These are phyloP conservation scores for Tolypeutes matacus DNA, from an alignment of 2,797 vertebrate genomes.

Conservation along the genomic window DNA sequence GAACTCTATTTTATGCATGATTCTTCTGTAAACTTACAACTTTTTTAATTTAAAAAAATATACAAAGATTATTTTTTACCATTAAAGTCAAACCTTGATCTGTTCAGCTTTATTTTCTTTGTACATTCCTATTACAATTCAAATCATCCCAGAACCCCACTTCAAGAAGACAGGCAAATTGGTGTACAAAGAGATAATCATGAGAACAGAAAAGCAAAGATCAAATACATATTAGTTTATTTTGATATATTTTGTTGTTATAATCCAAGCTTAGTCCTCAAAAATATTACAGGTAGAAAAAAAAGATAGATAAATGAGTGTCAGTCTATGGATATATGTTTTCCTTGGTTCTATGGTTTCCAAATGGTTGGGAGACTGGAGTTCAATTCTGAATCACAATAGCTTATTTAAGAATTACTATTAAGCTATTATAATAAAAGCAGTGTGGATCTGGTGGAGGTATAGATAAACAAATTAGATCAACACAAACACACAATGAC, in stretches of 20 bases:
- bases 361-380: neutral
- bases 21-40: too few relatives aligned
- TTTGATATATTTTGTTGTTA: neutral
- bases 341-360: neutral
- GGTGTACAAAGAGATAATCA: neutral
- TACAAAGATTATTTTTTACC: neutral
- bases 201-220: neutral
- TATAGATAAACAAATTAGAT: neutral
- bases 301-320: neutral
- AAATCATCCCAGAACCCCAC: neutral
- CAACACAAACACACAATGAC: neutral
- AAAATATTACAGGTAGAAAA: neutral
- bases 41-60: too few relatives aligned
- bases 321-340: neutral
- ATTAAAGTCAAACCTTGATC: conserved; percentile 35
- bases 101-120: neutral
- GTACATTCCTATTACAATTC: neutral
- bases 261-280: neutral
- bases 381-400: neutral
- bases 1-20: too few relatives aligned
- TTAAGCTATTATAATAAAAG: neutral
- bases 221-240: neutral
- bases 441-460: neutral
- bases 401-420: neutral
- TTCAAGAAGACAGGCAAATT: neutral